Conservation (phyloP, 2,888 invertebrate genomes). For the Hydroisotoma schaefferi region DNA sequence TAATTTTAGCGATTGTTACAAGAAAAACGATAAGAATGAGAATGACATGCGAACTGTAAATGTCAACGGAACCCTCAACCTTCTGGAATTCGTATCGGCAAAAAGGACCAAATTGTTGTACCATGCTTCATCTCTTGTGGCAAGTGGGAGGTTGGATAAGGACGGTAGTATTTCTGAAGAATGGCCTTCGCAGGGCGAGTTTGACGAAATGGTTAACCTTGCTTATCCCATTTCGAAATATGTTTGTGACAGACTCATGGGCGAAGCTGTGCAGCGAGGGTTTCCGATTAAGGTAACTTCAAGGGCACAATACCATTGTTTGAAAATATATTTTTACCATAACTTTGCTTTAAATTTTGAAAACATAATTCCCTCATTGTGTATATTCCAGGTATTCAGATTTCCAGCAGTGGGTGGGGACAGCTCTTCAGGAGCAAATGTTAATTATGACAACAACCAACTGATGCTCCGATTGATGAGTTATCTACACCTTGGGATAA, state of each 20-base stretch:
- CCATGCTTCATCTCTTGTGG: conserved; percentile 24
- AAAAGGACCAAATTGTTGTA: conserved; percentile 23
- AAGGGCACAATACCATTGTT: too few relatives aligned
- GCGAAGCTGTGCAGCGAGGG: conserved; percentile 20
- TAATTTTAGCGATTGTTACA: conserved; percentile 34
- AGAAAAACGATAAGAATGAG: conserved; percentile 16
- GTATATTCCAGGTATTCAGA: too few relatives aligned
- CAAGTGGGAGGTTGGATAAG: conserved; percentile 1
- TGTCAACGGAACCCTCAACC: conserved; percentile 19
- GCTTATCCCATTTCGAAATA: conserved; percentile 34
- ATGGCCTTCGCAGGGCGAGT: conserved; percentile 19
- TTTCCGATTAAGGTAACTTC: conserved; percentile 31
- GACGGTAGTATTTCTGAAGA: conserved; percentile 22
- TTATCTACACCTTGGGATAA: conserved; percentile 23
- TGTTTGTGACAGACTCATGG: conserved; percentile 31
- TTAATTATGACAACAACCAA: conserved; percentile 27
- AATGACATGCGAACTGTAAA: conserved; percentile 18
- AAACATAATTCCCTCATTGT: too few relatives aligned
- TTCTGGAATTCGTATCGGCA: conserved; percentile 23
- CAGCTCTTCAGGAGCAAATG: conserved; percentile 22
- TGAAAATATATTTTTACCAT: too few relatives aligned
- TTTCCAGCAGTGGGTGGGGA: conserved; percentile 27
- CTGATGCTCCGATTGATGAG: conserved; percentile 25
- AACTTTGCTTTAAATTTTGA: too few relatives aligned
- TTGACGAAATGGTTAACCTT: conserved; percentile 18